phyloP scores from a whole-genome alignment of 2,797 vertebrate species.

The Staurois parvus region DNA sequence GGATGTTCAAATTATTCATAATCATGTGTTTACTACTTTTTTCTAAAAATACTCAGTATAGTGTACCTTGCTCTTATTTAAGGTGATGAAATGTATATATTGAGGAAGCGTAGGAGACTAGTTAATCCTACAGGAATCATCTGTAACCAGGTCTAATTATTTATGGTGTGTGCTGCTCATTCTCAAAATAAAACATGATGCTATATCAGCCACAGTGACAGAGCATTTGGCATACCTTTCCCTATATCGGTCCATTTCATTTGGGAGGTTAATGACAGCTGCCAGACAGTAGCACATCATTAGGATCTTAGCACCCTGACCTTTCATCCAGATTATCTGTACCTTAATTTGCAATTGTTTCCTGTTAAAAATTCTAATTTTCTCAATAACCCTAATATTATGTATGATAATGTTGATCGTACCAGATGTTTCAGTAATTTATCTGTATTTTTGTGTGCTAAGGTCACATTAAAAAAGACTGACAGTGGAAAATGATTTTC shows the following conservation, averaged over 20 bases:
- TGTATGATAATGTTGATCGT: background rate
- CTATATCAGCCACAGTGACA: background rate
- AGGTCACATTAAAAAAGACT: too few species aligned
- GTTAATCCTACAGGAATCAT: slow-evolving; percentile 21
- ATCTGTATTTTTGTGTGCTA: too few species aligned
- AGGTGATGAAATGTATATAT: slow-evolving; percentile 22
- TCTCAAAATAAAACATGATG: slow-evolving; percentile 46
- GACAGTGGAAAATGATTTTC: too few species aligned
- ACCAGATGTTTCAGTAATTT: too few species aligned
- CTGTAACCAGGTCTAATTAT: slow-evolving; percentile 27
- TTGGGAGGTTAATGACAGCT: slow-evolving; percentile 63
- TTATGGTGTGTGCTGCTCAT: slow-evolving; percentile 24
- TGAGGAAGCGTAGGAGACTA: slow-evolving; percentile 15
- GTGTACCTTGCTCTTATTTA: slow-evolving; percentile 15
- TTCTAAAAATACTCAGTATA: background rate
- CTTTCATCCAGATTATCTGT: slow-evolving; percentile 10
- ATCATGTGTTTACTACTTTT: background rate
- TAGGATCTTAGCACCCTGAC: background rate
- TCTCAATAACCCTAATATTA: background rate
- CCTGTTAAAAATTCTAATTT: too few species aligned
- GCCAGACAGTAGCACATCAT: slow-evolving; percentile 66
- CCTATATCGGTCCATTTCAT: slow-evolving; percentile 56
- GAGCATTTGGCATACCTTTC: background rate
- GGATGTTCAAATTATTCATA: too few species aligned
- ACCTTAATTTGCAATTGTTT: too few species aligned